A percentile compares a stretch with the other conserved stretches of the same genome.
Evolutionary conservation across 2,113 vertebrate species (phyloP).

Genomic region (Panthera tigris): DNA sequence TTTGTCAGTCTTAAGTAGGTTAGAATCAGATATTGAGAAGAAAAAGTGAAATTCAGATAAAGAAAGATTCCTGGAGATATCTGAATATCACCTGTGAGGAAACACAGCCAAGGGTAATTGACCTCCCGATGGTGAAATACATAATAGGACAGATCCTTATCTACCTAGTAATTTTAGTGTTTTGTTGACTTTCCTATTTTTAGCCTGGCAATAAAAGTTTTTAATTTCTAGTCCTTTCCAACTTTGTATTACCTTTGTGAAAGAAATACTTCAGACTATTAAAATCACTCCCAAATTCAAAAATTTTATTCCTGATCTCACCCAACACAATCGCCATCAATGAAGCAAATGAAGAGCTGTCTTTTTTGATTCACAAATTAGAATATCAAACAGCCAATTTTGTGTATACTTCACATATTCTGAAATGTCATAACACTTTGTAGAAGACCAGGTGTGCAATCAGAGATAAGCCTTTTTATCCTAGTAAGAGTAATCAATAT

Average conservation of each 20-base stretch:
- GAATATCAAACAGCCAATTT: background rate
- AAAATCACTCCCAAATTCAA: conserved; percentile 13
- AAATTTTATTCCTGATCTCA: conserved; percentile 36
- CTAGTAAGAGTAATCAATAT: background rate
- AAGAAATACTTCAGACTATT: conserved; percentile 5
- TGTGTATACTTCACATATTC: background rate
- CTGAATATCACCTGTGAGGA: conserved; percentile 60
- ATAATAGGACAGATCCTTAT: conserved; percentile 50
- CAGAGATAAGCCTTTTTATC: background rate
- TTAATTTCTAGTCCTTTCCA: conserved; percentile 29
- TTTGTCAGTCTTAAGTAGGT: background rate
- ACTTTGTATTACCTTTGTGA: conserved; percentile 14
- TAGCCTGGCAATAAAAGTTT: conserved; percentile 37
- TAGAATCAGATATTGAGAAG: background rate
- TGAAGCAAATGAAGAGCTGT: conserved; percentile 28
- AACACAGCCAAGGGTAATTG: conserved; percentile 56
- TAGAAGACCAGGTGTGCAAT: conserved; percentile 51
- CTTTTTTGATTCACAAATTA: conserved; percentile 50
- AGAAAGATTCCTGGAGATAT: background rate
- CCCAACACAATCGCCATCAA: background rate
- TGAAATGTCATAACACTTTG: conserved; percentile 49
- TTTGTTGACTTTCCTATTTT: conserved; percentile 68
- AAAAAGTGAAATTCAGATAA: conserved; percentile 47
- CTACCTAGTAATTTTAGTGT: conserved; percentile 28
- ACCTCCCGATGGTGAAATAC: conserved; percentile 26